Evolutionary conservation across 1,140 invertebrate species (phyloP).

Genomic region (Bombus impatiens): DNA sequence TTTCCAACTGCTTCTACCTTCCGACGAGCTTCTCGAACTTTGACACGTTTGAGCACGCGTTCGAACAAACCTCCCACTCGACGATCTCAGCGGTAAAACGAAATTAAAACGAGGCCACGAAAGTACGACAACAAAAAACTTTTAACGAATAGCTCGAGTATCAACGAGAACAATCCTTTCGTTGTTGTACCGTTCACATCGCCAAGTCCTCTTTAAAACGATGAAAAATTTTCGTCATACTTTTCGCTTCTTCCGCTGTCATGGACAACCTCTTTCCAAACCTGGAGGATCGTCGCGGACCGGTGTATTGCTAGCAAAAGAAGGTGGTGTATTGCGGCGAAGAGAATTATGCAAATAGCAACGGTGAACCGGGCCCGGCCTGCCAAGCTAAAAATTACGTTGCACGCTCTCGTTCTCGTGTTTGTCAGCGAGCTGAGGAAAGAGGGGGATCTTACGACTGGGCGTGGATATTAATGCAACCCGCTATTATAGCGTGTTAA

Average conservation of each 20-base stretch:
- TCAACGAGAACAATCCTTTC: neutral
- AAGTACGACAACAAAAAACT: conserved; percentile 11
- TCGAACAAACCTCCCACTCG: neutral
- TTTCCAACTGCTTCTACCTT: too few relatives aligned
- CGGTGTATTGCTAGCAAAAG: neutral
- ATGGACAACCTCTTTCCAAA: neutral
- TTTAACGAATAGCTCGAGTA: conserved; percentile 30
- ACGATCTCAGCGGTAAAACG: neutral
- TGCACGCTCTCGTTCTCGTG: neutral
- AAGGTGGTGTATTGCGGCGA: too few relatives aligned
- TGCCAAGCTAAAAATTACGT: neutral
- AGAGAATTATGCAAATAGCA: conserved; percentile 29
- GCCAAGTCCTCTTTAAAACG: neutral
- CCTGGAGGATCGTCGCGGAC: neutral
- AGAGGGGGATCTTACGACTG: neutral
- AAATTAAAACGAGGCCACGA: conserved; percentile 15
- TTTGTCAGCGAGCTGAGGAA: neutral
- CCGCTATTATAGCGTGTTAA: conserved; percentile 48
- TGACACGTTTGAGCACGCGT: neutral
- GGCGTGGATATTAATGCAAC: conserved; percentile 15
- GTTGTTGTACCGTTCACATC: too few relatives aligned
- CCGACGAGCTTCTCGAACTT: neutral
- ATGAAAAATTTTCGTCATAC: neutral
- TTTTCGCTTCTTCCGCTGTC: neutral
- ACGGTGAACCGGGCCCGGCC: too few relatives aligned